Evolutionary conservation across 2,797 vertebrate genomes (phyloP).

Genomic region (Phataginus tetradactyla): DNA sequence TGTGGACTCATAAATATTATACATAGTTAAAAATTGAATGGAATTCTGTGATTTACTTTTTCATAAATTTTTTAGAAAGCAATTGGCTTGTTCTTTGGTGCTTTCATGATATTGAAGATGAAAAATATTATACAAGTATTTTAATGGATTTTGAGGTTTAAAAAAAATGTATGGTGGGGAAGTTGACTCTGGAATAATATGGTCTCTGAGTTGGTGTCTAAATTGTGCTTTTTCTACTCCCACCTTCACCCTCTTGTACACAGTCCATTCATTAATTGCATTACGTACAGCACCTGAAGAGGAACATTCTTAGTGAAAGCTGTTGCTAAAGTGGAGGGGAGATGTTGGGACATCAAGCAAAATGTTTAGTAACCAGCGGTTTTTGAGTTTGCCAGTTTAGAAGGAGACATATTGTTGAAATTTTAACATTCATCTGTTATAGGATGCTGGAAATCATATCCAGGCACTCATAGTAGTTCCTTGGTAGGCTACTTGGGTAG

Average conservation of each 20-base stretch:
- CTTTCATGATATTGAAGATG: slow-evolving; percentile 53
- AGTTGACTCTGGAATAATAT: slow-evolving; percentile 50
- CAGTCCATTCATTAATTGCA: slow-evolving; percentile 12
- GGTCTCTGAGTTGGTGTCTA: neutral
- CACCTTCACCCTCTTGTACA: neutral
- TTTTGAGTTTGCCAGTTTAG: slow-evolving; percentile 36
- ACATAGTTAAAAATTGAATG: slow-evolving; percentile 70
- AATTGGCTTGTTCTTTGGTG: slow-evolving; percentile 69
- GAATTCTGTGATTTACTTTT: slow-evolving; percentile 74
- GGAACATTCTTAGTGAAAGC: neutral
- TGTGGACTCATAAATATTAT: slow-evolving; percentile 75
- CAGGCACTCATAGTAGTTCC: neutral
- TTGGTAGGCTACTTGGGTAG: slow-evolving; percentile 30
- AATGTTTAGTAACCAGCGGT: slow-evolving; percentile 29
- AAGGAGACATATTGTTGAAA: slow-evolving; percentile 39
- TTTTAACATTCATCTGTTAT: slow-evolving; percentile 38
- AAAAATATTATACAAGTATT: slow-evolving; percentile 65
- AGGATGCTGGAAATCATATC: slow-evolving; percentile 53
- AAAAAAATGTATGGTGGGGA: slow-evolving; percentile 41
- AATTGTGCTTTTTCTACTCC: slow-evolving; percentile 19
- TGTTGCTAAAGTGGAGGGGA: neutral
- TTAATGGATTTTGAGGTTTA: slow-evolving; percentile 61
- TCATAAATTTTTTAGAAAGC: slow-evolving; percentile 70
- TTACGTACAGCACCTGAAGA: neutral
- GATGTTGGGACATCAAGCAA: neutral